Evolutionary conservation across 2,113 vertebrate genomes (phyloP).

Genomic region (Corvus hawaiiensis): DNA sequence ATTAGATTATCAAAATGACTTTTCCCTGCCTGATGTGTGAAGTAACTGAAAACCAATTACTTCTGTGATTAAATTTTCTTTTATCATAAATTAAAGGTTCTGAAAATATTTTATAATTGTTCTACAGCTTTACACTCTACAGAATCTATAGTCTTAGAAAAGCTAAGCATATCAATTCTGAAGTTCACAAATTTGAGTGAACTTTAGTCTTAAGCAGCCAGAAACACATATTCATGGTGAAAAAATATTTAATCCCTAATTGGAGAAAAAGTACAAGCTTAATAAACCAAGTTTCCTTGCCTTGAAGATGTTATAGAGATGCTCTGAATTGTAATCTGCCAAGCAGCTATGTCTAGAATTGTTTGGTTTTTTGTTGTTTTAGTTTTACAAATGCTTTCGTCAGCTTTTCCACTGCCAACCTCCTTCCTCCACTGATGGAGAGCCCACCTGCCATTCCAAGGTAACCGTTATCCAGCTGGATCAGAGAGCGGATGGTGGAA

Average conservation of each 20-base stretch:
- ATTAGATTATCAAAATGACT: conserved; percentile 46
- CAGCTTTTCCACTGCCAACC: conserved; percentile 71
- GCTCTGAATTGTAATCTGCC: background rate
- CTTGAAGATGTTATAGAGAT: background rate
- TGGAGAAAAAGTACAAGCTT: background rate
- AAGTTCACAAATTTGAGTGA: background rate
- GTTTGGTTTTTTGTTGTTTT: background rate
- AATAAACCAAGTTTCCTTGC: background rate
- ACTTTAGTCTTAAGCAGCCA: background rate
- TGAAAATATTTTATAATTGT: background rate
- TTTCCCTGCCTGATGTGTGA: background rate
- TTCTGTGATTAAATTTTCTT: conserved; percentile 27
- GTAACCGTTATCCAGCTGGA: conserved; percentile 71
- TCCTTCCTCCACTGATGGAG: conserved; percentile 27
- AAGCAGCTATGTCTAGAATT: background rate
- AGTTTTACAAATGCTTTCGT: conserved; percentile 85
- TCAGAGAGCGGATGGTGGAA: background rate
- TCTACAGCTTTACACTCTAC: background rate
- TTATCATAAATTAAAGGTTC: background rate
- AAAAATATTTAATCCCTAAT: background rate
- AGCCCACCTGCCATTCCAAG: conserved; percentile 68
- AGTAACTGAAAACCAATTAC: conserved; percentile 33
- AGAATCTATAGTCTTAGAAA: background rate
- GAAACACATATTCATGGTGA: background rate
- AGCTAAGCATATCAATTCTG: background rate